Conservation (phyloP, 2,797 vertebrate genomes). For the Loris lydekkerianus region DNA sequence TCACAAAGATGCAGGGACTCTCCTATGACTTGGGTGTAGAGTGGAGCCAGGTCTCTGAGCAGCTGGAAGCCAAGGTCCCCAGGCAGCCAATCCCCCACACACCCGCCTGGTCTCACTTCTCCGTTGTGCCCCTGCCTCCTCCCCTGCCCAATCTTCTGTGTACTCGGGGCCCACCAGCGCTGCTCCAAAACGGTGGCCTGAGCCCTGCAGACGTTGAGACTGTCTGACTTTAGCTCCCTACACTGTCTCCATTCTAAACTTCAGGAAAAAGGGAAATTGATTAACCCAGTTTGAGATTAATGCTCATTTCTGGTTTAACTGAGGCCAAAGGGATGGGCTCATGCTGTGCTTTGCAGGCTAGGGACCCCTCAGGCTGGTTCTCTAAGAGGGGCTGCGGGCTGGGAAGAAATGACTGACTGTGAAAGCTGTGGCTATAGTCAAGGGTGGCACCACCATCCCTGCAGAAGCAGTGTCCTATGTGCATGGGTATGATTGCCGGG, state of each 20-base stretch:
- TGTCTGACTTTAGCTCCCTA: background rate
- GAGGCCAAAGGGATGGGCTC: background rate
- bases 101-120: background rate
- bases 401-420: background rate
- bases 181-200: accelerated
- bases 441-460: background rate
- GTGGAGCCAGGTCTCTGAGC: background rate
- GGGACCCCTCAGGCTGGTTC: background rate
- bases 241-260: background rate
- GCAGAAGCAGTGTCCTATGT: background rate
- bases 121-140: background rate
- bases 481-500: no score
- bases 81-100: no score
- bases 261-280: background rate
- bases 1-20: background rate
- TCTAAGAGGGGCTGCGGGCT: background rate
- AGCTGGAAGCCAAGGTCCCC: background rate
- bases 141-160: accelerated
- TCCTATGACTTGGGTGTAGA: background rate
- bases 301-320: background rate
- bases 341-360: accelerated
- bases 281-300: background rate
- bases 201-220: background rate
- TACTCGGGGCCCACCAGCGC: accelerated
- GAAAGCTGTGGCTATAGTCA: background rate